Evolutionary conservation across 2,797 vertebrate genomes (phyloP).

Genomic region (Trematomus bernacchii): DNA sequence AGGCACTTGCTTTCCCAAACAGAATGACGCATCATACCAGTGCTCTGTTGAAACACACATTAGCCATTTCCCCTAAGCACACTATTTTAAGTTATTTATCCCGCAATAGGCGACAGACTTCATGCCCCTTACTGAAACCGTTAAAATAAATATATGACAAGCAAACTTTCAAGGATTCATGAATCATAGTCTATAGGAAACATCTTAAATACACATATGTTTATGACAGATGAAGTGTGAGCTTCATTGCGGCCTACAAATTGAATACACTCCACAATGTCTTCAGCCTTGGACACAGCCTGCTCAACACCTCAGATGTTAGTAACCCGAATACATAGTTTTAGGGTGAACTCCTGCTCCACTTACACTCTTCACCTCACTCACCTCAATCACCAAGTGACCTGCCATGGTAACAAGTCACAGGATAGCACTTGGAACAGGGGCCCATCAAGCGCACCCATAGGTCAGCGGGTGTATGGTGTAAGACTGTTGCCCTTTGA

Average conservation of each 20-base stretch:
- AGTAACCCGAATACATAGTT: conserved; percentile 69
- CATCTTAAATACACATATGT: conserved; percentile 32
- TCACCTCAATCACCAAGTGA: conserved; percentile 74
- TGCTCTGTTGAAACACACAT: conserved; percentile 70
- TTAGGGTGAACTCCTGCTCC: conserved; percentile 69
- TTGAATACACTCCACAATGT: conserved; percentile 37
- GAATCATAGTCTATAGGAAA: conserved; percentile 34
- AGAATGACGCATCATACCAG: conserved; percentile 73
- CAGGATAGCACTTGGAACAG: conserved; percentile 72
- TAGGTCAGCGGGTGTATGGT: conserved; percentile 81
- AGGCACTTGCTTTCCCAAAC: conserved; percentile 78
- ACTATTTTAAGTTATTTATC: conserved; percentile 54
- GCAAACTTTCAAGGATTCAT: conserved; percentile 54
- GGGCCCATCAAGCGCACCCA: conserved; percentile 77
- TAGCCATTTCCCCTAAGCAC: conserved; percentile 58
- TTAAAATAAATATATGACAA: conserved; percentile 53
- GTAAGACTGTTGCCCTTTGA: conserved; percentile 82
- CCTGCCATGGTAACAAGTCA: conserved; percentile 65
- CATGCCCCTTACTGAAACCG: conserved; percentile 62
- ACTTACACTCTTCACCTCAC: conserved; percentile 74
- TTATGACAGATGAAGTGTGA: conserved; percentile 44
- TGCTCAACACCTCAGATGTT: conserved; percentile 57
- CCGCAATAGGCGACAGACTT: conserved; percentile 33
- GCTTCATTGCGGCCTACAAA: conserved; percentile 9
- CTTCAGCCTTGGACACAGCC: conserved; percentile 31